Evolutionary conservation across 1,140 invertebrate species (phyloP).

Genomic region (Microplitis demolitor): DNA sequence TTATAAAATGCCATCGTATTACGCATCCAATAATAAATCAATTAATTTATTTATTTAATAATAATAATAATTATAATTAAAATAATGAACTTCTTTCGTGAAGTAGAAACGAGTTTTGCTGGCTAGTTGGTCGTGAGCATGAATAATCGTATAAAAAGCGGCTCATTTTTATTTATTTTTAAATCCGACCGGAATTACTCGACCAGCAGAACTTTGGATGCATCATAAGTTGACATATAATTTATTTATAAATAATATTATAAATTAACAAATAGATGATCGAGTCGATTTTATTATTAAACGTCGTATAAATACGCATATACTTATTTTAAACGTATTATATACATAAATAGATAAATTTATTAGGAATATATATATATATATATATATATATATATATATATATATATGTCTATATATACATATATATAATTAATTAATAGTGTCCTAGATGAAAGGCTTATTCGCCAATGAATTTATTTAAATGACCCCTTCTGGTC

Average conservation of each 20-base stretch:
- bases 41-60: background rate
- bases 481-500: conserved; percentile 33
- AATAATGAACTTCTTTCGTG: background rate
- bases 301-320: too few species aligned
- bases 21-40: background rate
- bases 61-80: too few species aligned
- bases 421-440: too few species aligned
- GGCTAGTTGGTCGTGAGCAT: background rate
- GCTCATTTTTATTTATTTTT: background rate
- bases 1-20: background rate
- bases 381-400: too few species aligned
- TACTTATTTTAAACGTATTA: too few species aligned
- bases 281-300: too few species aligned
- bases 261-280: too few species aligned
- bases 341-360: too few species aligned
- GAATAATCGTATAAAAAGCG: conserved; percentile 45
- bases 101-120: background rate
- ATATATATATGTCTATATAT: too few species aligned
- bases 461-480: background rate
- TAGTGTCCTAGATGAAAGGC: background rate
- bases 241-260: too few species aligned
- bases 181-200: background rate
- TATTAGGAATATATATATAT: too few species aligned
- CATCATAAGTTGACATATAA: background rate
- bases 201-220: background rate